A percentile compares a stretch with the other conserved stretches of the same genome.
These are phyloP conservation scores for Pleuronectes platessa DNA, from an alignment of 2,113 vertebrate species.

Conservation along the genomic window DNA sequence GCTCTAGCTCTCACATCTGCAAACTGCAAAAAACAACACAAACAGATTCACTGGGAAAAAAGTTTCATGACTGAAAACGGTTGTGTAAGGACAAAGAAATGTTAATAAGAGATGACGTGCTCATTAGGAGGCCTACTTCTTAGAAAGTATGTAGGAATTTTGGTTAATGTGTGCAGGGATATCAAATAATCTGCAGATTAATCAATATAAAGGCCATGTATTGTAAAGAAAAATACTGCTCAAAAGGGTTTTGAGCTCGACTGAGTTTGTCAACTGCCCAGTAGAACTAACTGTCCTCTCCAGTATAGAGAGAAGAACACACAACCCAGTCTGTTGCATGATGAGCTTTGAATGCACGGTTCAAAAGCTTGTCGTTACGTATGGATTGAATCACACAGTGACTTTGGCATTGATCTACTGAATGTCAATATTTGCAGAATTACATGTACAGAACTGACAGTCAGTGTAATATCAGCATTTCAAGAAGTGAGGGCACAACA, in stretches of 20 bases:
- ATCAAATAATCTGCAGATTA: background rate
- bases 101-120: background rate
- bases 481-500: background rate
- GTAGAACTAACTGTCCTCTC: background rate
- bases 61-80: background rate
- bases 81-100: background rate
- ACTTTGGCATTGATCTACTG: background rate
- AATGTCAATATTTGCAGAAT: background rate
- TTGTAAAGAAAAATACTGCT: background rate
- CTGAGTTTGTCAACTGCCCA: background rate
- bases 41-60: background rate
- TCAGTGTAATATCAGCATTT: background rate
- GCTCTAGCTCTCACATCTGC: background rate
- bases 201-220: background rate
- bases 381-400: background rate
- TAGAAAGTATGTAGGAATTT: background rate
- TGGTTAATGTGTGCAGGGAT: background rate
- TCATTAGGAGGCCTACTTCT: background rate
- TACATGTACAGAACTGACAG: background rate
- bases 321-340: conserved; percentile 1
- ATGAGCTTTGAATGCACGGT: background rate
- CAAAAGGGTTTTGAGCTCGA: background rate
- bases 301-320: background rate
- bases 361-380: background rate
- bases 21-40: background rate